Evolutionary conservation across 1,140 invertebrate species (phyloP).

Genomic region (Trichogramma pretiosum): DNA sequence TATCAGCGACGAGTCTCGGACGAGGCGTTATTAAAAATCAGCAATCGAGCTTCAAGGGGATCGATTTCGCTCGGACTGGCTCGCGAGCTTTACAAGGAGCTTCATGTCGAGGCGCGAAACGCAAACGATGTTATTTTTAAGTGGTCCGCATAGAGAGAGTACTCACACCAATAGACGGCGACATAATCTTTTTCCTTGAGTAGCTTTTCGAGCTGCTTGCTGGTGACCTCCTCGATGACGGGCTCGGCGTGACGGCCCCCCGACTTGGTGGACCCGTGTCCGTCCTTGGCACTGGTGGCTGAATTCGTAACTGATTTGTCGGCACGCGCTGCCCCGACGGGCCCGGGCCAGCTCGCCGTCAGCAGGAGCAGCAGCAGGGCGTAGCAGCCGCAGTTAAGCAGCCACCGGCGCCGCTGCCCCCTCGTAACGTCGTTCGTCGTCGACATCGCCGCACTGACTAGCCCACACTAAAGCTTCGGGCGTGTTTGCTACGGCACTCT

Average conservation of each 20-base stretch:
- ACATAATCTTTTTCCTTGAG: slow-evolving; percentile 86
- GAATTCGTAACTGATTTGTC: background rate
- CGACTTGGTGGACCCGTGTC: slow-evolving; percentile 31
- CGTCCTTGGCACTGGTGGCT: slow-evolving; percentile 10
- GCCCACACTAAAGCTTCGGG: background rate
- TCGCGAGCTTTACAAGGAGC: background rate
- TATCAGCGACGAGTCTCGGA: too few species aligned
- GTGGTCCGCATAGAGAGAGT: background rate
- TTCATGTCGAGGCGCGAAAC: too few species aligned
- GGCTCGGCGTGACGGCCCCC: slow-evolving; percentile 50
- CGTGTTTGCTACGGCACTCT: background rate
- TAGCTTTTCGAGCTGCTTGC: slow-evolving; percentile 80
- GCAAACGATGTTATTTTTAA: too few species aligned
- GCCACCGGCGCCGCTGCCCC: slow-evolving; percentile 36
- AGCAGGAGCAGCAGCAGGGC: slow-evolving; percentile 27
- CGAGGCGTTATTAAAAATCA: too few species aligned
- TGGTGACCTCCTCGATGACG: slow-evolving; percentile 84
- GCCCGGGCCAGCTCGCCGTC: slow-evolving; percentile 17
- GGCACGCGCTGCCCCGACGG: background rate
- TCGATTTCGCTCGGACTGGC: too few species aligned
- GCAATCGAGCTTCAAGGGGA: too few species aligned
- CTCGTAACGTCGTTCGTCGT: slow-evolving; percentile 45
- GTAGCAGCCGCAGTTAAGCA: slow-evolving; percentile 26
- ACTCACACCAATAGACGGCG: slow-evolving; percentile 95
- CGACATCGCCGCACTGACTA: slow-evolving; percentile 47